These are phyloP conservation scores for Aleiodes sp. DNA, from an alignment of 1,140 invertebrate species.

Conservation along the genomic window DNA sequence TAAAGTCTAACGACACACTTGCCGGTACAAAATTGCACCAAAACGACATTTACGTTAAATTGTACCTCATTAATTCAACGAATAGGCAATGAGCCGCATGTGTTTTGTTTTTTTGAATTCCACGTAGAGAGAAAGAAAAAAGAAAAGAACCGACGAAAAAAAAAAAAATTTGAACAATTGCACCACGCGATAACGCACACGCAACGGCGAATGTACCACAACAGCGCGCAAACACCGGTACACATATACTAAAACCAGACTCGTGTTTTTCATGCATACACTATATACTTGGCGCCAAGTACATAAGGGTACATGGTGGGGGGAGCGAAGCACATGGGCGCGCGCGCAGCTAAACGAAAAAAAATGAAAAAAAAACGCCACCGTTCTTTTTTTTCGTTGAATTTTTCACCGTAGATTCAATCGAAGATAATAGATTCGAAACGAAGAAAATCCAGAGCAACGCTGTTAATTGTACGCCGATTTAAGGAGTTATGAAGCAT, in stretches of 20 bases:
- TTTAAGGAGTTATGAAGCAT: too few species aligned
- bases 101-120: neutral
- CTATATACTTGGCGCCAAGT: neutral
- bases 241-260: neutral
- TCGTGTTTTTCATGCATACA: slow-evolving; percentile 4
- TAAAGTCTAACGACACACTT: slow-evolving; percentile 45
- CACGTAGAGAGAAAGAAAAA: too few species aligned
- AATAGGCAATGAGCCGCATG: too few species aligned
- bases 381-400: too few species aligned
- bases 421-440: too few species aligned
- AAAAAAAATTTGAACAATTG: neutral
- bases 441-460: too few species aligned
- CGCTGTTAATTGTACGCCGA: too few species aligned
- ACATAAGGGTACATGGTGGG: neutral
- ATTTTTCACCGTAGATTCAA: too few species aligned
- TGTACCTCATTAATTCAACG: too few species aligned
- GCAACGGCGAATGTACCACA: neutral
- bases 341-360: neutral
- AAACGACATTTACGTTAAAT: slow-evolving; percentile 36
- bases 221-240: slow-evolving; percentile 6
- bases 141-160: neutral
- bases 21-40: slow-evolving; percentile 40
- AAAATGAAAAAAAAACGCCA: too few species aligned
- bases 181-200: neutral
- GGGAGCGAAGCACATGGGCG: neutral